Conservation (phyloP, 2,113 vertebrate genomes). For the Strigops habroptila region DNA sequence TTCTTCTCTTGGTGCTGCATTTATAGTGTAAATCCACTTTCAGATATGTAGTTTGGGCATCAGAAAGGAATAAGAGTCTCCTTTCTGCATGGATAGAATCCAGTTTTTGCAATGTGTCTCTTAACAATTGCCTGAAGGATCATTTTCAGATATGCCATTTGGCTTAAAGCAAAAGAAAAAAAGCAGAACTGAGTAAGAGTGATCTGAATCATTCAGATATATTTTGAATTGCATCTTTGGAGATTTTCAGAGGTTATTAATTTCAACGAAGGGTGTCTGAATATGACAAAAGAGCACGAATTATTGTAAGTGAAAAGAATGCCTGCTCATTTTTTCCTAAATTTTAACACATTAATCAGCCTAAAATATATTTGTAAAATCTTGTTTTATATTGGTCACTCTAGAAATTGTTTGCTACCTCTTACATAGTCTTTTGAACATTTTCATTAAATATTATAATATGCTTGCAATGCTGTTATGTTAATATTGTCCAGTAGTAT, state of each 20-base stretch:
- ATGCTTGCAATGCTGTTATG: neutral
- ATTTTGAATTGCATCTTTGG: neutral
- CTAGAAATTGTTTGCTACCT: neutral
- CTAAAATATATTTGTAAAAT: slow-evolving; percentile 13
- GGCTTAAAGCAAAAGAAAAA: neutral
- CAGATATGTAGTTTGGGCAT: neutral
- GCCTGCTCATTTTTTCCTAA: neutral
- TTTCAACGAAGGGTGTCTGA: neutral
- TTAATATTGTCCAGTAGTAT: slow-evolving; percentile 33
- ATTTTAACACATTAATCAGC: slow-evolving; percentile 55
- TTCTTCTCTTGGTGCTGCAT: neutral
- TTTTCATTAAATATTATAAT: neutral
- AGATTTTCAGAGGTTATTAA: neutral
- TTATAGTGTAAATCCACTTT: neutral
- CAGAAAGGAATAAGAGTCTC: neutral
- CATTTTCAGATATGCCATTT: neutral
- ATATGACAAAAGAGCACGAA: neutral
- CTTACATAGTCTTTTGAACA: neutral
- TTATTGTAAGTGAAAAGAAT: neutral
- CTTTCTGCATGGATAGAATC: neutral
- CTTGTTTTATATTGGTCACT: slow-evolving; percentile 33
- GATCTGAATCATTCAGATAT: neutral
- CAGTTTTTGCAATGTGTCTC: neutral
- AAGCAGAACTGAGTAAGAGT: neutral
- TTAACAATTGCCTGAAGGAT: neutral